phyloP scores from a whole-genome alignment of 2,888 invertebrate species.

The Cremastinae sp. region DNA sequence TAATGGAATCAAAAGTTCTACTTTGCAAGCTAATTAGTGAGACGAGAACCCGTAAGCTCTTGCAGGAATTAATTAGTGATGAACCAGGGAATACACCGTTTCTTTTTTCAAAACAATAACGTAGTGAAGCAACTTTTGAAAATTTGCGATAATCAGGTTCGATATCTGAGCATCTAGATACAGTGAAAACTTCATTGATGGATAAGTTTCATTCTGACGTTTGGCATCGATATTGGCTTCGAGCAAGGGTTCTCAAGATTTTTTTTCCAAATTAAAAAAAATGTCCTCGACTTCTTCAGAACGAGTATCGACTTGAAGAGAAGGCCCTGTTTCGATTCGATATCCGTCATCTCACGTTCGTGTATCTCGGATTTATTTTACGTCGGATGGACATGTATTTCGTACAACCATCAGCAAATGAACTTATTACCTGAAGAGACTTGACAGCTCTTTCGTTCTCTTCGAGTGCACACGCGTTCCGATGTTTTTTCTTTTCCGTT shows the following conservation, averaged over 20 bases:
- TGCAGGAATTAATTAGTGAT: constrained; percentile 39
- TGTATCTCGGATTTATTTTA: not conserved
- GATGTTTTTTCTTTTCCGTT: not conserved
- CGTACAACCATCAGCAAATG: not conserved
- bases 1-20: no score
- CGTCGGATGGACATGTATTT: constrained; percentile 8
- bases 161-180: not conserved
- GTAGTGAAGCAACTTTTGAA: not conserved
- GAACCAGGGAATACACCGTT: not conserved
- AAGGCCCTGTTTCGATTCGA: no score
- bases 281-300: no score
- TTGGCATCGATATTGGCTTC: no score
- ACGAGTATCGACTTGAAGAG: no score
- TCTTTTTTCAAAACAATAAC: not conserved
- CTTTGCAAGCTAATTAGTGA: constrained; percentile 35
- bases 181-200: not conserved
- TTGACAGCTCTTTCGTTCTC: not conserved
- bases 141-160: not conserved
- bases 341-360: no score
- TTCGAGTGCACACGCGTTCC: no score
- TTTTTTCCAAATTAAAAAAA: no score
- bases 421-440: constrained; percentile 11
- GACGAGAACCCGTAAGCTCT: no score
- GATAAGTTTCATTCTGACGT: no score
- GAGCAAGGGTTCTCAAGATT: no score